Conservation (phyloP, 37 sponge, comb jelly and placozoan genomes). For the Bolinopsis microptera region DNA sequence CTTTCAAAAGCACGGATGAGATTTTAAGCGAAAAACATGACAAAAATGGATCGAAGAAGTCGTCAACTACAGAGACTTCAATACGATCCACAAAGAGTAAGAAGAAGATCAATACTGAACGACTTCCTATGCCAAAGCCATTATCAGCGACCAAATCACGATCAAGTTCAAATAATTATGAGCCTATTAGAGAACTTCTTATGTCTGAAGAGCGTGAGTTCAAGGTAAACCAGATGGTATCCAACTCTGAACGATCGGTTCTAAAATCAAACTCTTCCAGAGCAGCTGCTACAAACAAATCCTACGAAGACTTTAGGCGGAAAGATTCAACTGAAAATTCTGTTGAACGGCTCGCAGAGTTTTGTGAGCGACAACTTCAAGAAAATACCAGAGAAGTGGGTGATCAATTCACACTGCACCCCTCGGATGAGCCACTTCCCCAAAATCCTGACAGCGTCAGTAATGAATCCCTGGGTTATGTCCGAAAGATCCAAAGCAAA, state of each 20-base stretch:
- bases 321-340: background rate
- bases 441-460: background rate
- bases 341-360: background rate
- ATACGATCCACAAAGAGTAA: background rate
- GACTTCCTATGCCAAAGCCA: conserved; percentile 32
- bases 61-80: background rate
- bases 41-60: too few species aligned
- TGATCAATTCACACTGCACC: background rate
- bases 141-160: background rate
- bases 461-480: background rate
- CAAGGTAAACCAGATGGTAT: background rate
- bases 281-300: background rate
- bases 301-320: background rate
- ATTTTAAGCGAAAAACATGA: conserved; percentile 16
- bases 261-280: background rate
- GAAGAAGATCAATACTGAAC: conserved; percentile 57
- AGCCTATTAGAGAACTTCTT: conserved; percentile 33
- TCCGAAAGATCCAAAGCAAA: conserved; percentile 48
- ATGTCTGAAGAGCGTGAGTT: conserved; percentile 36
- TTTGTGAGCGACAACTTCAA: background rate
- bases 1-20: conserved; percentile 19
- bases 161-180: background rate
- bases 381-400: background rate
- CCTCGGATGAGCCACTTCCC: background rate
- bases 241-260: conserved; percentile 1